Conservation (phyloP, 2,113 vertebrate genomes). For the Sakesphorus luctuosus region DNA sequence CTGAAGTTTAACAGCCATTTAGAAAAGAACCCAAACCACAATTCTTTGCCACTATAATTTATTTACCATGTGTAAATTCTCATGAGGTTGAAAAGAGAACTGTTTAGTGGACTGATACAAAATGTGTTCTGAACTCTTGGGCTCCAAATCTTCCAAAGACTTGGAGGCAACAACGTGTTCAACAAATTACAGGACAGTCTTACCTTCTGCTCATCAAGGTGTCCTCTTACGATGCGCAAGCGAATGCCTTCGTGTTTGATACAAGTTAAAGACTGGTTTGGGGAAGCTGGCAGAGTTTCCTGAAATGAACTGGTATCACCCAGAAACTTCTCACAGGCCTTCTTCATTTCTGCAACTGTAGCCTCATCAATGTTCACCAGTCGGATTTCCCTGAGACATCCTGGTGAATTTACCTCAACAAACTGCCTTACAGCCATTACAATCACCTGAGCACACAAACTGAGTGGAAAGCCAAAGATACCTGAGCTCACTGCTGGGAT, state of each 20-base stretch:
- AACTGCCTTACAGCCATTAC: constrained; percentile 69
- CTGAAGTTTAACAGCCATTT: background rate
- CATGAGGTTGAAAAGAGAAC: background rate
- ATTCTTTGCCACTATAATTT: background rate
- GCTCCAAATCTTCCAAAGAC: background rate
- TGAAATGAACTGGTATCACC: background rate
- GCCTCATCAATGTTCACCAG: constrained; percentile 83
- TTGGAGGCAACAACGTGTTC: background rate
- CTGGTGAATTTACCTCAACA: background rate
- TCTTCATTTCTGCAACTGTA: constrained; percentile 80
- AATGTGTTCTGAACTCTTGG: background rate
- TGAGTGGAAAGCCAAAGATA: constrained; percentile 81
- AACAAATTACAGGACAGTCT: background rate
- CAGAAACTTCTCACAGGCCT: constrained; percentile 64
- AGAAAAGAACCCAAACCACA: background rate
- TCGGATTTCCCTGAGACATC: constrained; percentile 68
- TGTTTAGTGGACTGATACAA: background rate
- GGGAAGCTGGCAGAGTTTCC: background rate
- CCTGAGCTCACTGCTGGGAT: constrained; percentile 93
- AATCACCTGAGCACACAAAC: constrained; percentile 78
- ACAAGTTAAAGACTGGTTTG: background rate
- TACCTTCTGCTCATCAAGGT: constrained; percentile 79
- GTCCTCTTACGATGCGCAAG: constrained; percentile 61
- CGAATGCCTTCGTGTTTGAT: background rate
- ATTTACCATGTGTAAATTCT: background rate